A percentile compares a stretch with the other conserved stretches of the same genome.
Conservation (phyloP, 2,888 invertebrate genomes). For the Tenthredo mesomela region DNA sequence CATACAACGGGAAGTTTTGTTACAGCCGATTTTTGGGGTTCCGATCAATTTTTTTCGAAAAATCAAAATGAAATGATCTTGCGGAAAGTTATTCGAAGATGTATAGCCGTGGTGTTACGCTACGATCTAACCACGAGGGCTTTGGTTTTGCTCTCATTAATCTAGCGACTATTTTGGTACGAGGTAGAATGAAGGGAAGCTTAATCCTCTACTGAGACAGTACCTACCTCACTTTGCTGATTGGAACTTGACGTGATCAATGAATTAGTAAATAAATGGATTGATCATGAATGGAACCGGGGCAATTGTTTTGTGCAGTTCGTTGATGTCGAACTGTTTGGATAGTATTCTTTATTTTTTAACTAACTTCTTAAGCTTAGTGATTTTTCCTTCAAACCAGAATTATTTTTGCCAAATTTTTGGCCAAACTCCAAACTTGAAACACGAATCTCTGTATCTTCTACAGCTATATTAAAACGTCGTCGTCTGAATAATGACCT, state of each 20-base stretch:
- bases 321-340: neutral
- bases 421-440: neutral
- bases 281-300: neutral
- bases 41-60: too few relatives aligned
- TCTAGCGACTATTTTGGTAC: neutral
- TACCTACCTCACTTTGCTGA: neutral
- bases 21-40: too few relatives aligned
- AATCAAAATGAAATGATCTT: too few relatives aligned
- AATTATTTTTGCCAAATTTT: neutral
- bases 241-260: slow-evolving; percentile 11
- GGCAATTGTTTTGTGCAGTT: neutral
- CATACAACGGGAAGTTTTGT: too few relatives aligned
- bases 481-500: neutral
- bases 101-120: neutral
- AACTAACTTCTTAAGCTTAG: neutral
- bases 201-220: neutral
- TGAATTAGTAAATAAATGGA: slow-evolving; percentile 2
- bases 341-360: neutral
- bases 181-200: neutral
- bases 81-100: neutral
- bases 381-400: neutral
- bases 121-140: neutral
- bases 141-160: slow-evolving; percentile 1
- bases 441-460: neutral
- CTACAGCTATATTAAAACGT: neutral